phyloP scores from a whole-genome alignment of 2,113 vertebrate genomes.

The Epinephelus fuscoguttatus region DNA sequence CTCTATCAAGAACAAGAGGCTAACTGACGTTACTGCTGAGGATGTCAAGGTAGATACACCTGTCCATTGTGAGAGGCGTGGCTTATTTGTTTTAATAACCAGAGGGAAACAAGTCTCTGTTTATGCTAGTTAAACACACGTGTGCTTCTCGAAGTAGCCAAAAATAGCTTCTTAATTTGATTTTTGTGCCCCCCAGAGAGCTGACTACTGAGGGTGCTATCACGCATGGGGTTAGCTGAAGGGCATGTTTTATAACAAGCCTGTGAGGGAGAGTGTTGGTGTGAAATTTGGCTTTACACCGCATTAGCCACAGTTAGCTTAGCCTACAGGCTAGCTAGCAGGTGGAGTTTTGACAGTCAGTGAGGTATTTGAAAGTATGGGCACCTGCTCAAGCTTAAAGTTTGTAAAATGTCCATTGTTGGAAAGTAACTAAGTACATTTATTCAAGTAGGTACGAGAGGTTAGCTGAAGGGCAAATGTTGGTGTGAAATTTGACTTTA shows the following conservation, averaged over 20 bases:
- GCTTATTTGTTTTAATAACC: neutral
- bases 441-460: too few relatives aligned
- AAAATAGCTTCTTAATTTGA: constrained; percentile 28
- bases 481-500: too few relatives aligned
- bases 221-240: constrained; percentile 42
- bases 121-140: neutral
- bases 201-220: constrained; percentile 7
- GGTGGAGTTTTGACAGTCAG: neutral
- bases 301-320: constrained; percentile 55
- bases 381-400: neutral
- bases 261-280: neutral
- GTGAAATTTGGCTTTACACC: constrained; percentile 34
- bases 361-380: neutral
- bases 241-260: constrained; percentile 44
- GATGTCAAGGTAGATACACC: neutral
- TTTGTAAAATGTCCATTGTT: neutral
- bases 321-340: constrained; percentile 37
- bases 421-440: too few relatives aligned
- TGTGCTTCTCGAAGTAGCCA: neutral
- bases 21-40: neutral
- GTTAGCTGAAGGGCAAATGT: too few relatives aligned
- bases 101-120: neutral
- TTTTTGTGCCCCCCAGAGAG: neutral
- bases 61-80: neutral
- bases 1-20: constrained; percentile 10